phyloP scores from a whole-genome alignment of 2,113 vertebrate species.

The Globicephala melas region DNA sequence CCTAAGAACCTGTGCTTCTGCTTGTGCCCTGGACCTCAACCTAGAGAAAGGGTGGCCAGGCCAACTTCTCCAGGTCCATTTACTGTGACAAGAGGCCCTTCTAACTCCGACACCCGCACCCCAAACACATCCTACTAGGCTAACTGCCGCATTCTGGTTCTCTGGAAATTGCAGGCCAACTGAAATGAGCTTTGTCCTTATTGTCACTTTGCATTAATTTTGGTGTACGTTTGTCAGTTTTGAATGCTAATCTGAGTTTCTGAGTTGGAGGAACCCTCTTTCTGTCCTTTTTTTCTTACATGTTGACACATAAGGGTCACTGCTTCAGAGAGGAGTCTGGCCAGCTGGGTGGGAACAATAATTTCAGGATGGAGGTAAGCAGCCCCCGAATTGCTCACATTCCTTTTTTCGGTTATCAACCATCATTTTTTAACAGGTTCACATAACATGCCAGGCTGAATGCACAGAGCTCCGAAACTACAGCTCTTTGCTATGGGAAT shows the following conservation, averaged over 20 bases:
- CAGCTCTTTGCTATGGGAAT: constrained; percentile 20
- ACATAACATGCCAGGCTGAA: not conserved
- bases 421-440: constrained; percentile 66
- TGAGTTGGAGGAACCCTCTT: not conserved
- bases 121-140: not conserved
- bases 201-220: not conserved
- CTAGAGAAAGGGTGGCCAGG: not conserved
- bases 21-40: not conserved
- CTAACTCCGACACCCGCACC: rapidly evolving
- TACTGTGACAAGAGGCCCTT: not conserved
- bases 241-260: not conserved
- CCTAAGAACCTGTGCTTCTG: not conserved
- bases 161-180: not conserved
- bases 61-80: not conserved
- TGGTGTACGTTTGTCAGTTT: not conserved
- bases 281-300: not conserved
- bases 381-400: constrained; percentile 60
- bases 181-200: not conserved
- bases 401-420: constrained; percentile 50
- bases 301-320: not conserved
- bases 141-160: rapidly evolving
- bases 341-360: not conserved
- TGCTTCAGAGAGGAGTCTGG: not conserved
- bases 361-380: constrained; percentile 33
- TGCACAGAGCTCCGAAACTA: not conserved